A percentile compares a stretch with the other conserved stretches of the same genome.
Evolutionary conservation across 1,140 invertebrate species (phyloP).

Genomic region (Ceratosolen fusciceps): DNA sequence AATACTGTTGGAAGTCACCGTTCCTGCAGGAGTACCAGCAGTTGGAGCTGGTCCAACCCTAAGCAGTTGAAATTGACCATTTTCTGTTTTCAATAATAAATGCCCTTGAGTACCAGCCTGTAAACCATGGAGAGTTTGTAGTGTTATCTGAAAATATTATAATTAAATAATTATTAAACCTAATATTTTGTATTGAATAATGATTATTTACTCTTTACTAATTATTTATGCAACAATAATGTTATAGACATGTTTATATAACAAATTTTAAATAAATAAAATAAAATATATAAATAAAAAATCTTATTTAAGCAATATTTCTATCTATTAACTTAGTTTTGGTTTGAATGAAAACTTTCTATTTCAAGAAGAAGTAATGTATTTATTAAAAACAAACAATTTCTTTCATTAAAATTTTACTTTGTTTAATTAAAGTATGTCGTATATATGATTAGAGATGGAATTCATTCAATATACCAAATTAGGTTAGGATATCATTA

Average conservation of each 20-base stretch:
- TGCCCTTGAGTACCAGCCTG: slow-evolving; percentile 84
- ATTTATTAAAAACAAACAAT: too few relatives aligned
- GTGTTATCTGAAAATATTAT: slow-evolving; percentile 79
- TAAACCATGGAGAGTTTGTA: slow-evolving; percentile 86
- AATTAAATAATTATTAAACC: neutral
- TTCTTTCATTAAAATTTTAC: too few relatives aligned
- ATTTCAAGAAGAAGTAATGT: too few relatives aligned
- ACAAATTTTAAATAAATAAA: neutral
- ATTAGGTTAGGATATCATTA: too few relatives aligned
- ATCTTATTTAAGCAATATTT: too few relatives aligned
- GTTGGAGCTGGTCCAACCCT: slow-evolving; percentile 84
- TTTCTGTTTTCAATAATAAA: slow-evolving; percentile 93
- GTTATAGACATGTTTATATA: neutral
- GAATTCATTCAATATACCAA: too few relatives aligned
- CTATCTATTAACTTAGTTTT: too few relatives aligned
- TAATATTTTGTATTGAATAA: neutral
- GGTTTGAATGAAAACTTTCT: too few relatives aligned
- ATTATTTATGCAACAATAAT: neutral
- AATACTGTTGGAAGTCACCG: slow-evolving; percentile 75
- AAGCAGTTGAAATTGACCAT: slow-evolving; percentile 92
- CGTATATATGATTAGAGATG: too few relatives aligned
- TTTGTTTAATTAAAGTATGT: too few relatives aligned
- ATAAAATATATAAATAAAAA: too few relatives aligned
- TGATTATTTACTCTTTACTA: neutral
- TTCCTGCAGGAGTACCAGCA: slow-evolving; percentile 70